These are phyloP conservation scores for Uloborus diversus DNA, from an alignment of 1,140 invertebrate species.

Conservation along the genomic window DNA sequence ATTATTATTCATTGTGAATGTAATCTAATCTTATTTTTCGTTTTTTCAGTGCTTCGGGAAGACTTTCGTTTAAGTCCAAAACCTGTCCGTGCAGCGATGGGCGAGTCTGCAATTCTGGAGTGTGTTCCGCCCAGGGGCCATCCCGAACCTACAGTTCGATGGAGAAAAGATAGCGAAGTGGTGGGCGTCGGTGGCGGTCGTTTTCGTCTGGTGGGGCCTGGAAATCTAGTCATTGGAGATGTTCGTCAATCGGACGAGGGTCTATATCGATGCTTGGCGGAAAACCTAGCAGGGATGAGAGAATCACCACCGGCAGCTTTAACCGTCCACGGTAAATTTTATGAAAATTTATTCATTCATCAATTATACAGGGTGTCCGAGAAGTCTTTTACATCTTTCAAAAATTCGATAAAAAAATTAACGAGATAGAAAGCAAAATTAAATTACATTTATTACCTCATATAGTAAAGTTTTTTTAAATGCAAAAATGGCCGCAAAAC, in stretches of 20 bases:
- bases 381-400: too few relatives aligned
- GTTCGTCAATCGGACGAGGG: constrained; percentile 84
- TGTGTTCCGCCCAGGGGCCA: constrained; percentile 67
- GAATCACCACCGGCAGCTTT: constrained; percentile 78
- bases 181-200: constrained; percentile 64
- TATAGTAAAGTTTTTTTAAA: too few relatives aligned
- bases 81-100: constrained; percentile 63
- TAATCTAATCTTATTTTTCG: not conserved
- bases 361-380: too few relatives aligned
- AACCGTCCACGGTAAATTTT: constrained; percentile 81
- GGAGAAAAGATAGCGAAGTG: constrained; percentile 63
- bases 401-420: too few relatives aligned
- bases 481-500: too few relatives aligned
- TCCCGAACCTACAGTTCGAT: constrained; percentile 65
- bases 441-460: too few relatives aligned
- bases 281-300: constrained; percentile 83
- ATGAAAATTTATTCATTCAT: too few relatives aligned
- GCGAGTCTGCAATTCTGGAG: constrained; percentile 64
- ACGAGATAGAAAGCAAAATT: too few relatives aligned
- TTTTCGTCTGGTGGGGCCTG: constrained; percentile 78
- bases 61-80: constrained; percentile 65
- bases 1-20: too few relatives aligned
- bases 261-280: constrained; percentile 84
- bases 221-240: constrained; percentile 84
- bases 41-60: constrained; percentile 64